Conservation (phyloP, 2,113 vertebrate species). For the Ciconia boyciana region DNA sequence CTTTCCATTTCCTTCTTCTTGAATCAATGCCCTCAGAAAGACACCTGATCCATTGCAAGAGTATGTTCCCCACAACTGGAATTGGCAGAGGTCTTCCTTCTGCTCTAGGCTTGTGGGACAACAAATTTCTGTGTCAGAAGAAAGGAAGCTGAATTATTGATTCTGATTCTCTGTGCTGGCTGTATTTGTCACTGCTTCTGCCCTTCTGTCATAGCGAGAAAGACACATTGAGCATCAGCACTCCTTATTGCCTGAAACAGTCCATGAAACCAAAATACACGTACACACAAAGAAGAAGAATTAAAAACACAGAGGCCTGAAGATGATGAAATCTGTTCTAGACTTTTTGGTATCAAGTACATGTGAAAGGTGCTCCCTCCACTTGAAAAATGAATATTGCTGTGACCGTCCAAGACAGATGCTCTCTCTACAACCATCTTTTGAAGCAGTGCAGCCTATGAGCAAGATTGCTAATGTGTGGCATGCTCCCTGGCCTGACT, state of each 20-base stretch:
- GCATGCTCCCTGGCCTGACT: background rate
- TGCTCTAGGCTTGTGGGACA: background rate
- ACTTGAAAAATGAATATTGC: background rate
- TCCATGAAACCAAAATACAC: background rate
- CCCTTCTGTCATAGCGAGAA: background rate
- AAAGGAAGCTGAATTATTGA: background rate
- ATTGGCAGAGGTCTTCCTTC: background rate
- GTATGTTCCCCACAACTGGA: background rate
- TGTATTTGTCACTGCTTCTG: background rate
- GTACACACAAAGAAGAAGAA: background rate
- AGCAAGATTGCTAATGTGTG: rapidly evolving
- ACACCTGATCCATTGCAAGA: background rate
- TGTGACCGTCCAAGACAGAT: background rate
- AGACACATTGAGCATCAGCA: background rate
- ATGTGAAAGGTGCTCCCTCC: background rate
- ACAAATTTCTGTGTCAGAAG: background rate
- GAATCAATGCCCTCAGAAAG: background rate
- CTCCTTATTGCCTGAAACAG: background rate
- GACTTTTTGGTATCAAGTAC: background rate
- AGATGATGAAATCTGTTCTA: background rate
- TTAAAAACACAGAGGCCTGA: background rate
- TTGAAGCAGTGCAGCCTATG: background rate
- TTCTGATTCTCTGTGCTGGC: background rate
- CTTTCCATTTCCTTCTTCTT: background rate
- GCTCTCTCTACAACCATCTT: background rate